Base-by-base conservation (phyloP, 2,113 vertebrate genomes). In the Trogon melanurus region DNA sequence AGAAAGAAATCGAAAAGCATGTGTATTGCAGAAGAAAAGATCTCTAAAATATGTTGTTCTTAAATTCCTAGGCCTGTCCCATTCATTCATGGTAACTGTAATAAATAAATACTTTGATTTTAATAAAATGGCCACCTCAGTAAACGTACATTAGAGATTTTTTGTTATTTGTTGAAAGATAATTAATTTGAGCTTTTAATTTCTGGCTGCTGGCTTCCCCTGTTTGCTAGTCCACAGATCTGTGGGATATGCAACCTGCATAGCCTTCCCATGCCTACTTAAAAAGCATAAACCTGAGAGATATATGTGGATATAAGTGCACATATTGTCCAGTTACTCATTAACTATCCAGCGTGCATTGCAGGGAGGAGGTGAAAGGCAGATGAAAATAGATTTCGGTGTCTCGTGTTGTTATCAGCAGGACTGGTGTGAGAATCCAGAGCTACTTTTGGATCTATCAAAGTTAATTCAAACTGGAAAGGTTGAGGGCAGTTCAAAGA, bases 381-480 rank as follows among this genome's bases (percentile, higher is more conserved):
- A 64, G 78, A 58, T 95, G 93, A 89, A 95, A 95, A 89, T 91
- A 91, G 80, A 70, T 79, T 86, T 89, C 66, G n/a, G 0, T 72
- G 78, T 85, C 93, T 92, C 50, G 19, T 94, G 84, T 91, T 65
- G 78, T 91, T 85, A 91, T 70, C 41, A 4, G 65, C 84, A 84
- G 80, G 48, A 92, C 65, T 48, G 70, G 78, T 93, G 78, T 88
- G 84, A 95, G 73, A 95, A 94, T 95, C 80, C 89, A 89, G 95
- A 92, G 87, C 81, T 96, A 54, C 92, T 96, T 96, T 93, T 88
- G 94, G 84, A 95, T 92, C 91, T 93, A 6, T 78, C 86, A 79
- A 83, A 88, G 83, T 78, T 78, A 93, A 95, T 79, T 81, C 65
- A 73, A 79, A 72, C 65, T 82, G 84, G 30, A 92, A 92, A 89